phyloP scores from a whole-genome alignment of 1,140 invertebrate species.

The Parasteatoda tepidariorum region DNA sequence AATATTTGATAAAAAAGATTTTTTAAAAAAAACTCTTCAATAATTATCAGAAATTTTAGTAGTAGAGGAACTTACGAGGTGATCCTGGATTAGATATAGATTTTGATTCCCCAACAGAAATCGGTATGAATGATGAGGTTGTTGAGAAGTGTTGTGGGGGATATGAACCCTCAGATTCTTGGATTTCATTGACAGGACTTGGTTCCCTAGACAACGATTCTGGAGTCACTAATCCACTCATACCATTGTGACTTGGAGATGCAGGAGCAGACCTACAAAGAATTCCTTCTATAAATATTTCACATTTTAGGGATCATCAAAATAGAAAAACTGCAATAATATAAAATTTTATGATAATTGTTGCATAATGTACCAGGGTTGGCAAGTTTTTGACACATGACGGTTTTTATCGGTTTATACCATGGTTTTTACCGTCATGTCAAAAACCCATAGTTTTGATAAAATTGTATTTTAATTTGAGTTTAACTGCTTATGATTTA shows the following conservation, averaged over 20 bases:
- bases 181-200: slow-evolving; percentile 60
- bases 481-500: no score
- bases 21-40: no score
- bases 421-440: no score
- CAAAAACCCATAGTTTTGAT: no score
- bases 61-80: slow-evolving; percentile 67
- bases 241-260: slow-evolving; percentile 61
- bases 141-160: slow-evolving; percentile 26
- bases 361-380: no score
- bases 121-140: slow-evolving; percentile 53
- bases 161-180: slow-evolving; percentile 32
- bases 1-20: no score
- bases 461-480: no score
- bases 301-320: not conserved
- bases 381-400: no score
- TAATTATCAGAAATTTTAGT: not conserved
- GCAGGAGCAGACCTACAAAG: slow-evolving; percentile 74
- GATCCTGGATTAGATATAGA: slow-evolving; percentile 79
- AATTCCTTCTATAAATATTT: not conserved
- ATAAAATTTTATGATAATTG: no score
- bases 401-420: no score
- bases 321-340: not conserved
- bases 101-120: slow-evolving; percentile 69
- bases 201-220: slow-evolving; percentile 86
- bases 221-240: slow-evolving; percentile 82